Evolutionary conservation across 2,888 invertebrate species (phyloP).

Genomic region (Cordilura impudica): DNA sequence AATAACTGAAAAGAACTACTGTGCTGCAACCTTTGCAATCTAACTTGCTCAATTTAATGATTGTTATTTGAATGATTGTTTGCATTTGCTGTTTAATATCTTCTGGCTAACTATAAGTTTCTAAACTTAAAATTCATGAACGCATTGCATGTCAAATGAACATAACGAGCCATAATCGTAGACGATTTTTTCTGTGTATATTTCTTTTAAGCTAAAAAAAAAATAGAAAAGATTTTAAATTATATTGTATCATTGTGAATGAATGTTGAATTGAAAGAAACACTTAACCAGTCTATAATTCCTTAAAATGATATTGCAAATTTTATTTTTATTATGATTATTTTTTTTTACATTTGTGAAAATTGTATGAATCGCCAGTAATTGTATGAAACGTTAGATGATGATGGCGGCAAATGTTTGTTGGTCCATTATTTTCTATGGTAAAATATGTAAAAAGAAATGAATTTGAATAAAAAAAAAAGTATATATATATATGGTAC

Average conservation of each 20-base stretch:
- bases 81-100: constrained; percentile 14
- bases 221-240: constrained; percentile 33
- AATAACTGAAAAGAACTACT: not conserved
- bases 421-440: constrained; percentile 1
- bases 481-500: too few relatives aligned
- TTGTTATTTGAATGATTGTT: constrained; percentile 27
- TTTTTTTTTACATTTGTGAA: not conserved
- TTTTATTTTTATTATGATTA: constrained; percentile 1
- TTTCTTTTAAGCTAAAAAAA: not conserved
- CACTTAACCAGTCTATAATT: constrained; percentile 4
- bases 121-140: constrained; percentile 16
- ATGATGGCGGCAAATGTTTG: not conserved
- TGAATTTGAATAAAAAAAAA: not conserved
- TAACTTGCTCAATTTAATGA: constrained; percentile 9
- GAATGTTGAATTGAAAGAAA: constrained; percentile 22
- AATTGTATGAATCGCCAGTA: not conserved
- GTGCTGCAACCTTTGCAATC: not conserved
- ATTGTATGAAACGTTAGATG: not conserved
- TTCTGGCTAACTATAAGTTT: constrained; percentile 7
- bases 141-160: constrained; percentile 53
- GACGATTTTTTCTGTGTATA: not conserved
- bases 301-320: constrained; percentile 14
- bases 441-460: not conserved
- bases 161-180: constrained; percentile 35
- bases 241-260: constrained; percentile 25